These are phyloP conservation scores for Scolopax mira DNA, from an alignment of 2,113 vertebrate genomes.

Conservation along the genomic window DNA sequence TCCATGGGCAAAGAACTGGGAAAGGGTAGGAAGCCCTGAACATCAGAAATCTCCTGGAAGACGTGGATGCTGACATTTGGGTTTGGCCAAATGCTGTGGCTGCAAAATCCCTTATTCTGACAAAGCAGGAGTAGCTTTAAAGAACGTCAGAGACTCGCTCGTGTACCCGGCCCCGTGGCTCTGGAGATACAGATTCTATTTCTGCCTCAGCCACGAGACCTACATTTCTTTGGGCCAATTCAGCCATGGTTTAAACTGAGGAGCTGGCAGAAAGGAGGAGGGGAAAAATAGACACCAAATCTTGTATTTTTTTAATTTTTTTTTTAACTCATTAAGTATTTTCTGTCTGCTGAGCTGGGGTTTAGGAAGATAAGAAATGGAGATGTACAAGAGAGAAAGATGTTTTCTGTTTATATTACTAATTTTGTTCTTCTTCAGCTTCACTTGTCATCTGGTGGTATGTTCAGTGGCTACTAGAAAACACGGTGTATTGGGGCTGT, in stretches of 20 bases:
- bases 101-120: not conserved
- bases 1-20: not conserved
- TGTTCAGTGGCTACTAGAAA: not conserved
- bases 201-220: slow-evolving; percentile 25
- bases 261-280: not conserved
- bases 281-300: not conserved
- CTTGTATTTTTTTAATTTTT: too few relatives aligned
- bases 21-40: not conserved
- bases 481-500: not conserved
- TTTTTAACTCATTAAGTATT: not conserved
- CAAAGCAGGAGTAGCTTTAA: not conserved
- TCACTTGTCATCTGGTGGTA: not conserved
- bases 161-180: not conserved
- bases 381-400: not conserved
- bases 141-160: not conserved
- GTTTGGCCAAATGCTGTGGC: not conserved
- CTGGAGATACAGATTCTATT: slow-evolving; percentile 26
- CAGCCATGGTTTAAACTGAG: not conserved
- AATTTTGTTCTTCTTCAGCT: not conserved
- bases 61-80: not conserved
- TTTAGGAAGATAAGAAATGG: not conserved
- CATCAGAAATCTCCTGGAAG: not conserved
- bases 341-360: not conserved
- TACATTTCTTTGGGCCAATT: slow-evolving; percentile 12
- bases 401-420: not conserved